These are phyloP conservation scores for Hybognathus amarus DNA, from an alignment of 2,797 vertebrate genomes.

Conservation along the genomic window DNA sequence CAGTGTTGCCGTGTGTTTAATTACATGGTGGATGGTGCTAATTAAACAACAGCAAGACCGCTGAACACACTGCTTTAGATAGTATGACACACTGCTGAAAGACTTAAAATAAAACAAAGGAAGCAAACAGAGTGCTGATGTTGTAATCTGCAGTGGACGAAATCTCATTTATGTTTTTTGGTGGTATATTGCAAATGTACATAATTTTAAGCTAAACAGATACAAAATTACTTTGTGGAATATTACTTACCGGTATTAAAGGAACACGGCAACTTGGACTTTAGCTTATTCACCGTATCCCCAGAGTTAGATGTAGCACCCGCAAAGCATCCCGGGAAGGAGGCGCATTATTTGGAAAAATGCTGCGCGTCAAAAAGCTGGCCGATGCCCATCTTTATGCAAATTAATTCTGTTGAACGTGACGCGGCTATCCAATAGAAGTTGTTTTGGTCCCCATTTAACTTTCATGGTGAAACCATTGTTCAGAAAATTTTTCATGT, in stretches of 20 bases:
- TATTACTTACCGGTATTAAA: no score
- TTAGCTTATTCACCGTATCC: no score
- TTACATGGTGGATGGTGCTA: conserved; percentile 34
- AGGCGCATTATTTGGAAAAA: no score
- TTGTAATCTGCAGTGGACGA: background rate
- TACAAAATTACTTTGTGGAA: background rate
- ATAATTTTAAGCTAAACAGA: background rate
- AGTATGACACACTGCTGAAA: conserved; percentile 2
- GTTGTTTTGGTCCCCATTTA: background rate
- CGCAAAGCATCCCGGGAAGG: no score
- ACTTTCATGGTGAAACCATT: background rate
- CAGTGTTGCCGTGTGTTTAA: conserved; percentile 25
- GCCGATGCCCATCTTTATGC: no score
- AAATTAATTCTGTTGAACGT: no score
- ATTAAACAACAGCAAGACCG: conserved; percentile 36
- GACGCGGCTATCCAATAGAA: no score
- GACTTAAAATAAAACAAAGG: conserved; percentile 4
- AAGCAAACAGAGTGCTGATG: conserved; percentile 21
- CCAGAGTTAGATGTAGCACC: no score
- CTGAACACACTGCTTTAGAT: conserved; percentile 33
- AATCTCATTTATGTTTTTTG: background rate
- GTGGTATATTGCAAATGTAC: background rate
- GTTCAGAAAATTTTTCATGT: background rate
- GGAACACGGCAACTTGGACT: no score
- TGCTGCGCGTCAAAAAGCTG: no score